phyloP scores from a whole-genome alignment of 2,888 invertebrate genomes.

The Trissoscelio sp. region DNA sequence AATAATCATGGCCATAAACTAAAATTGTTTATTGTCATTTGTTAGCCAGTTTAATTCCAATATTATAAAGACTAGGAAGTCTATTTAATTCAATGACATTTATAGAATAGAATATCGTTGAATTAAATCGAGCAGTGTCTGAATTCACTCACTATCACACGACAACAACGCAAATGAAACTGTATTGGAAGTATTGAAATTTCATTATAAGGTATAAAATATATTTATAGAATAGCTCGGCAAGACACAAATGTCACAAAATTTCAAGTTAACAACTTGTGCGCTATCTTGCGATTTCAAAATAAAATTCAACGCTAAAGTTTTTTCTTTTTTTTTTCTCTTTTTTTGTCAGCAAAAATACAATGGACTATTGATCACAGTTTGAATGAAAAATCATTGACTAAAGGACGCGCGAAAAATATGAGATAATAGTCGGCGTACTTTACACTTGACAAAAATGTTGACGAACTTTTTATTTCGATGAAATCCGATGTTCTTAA shows the following conservation, averaged over 20 bases:
- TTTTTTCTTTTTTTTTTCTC: too few species aligned
- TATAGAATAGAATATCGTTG: not conserved
- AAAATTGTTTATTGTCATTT: conserved; percentile 40
- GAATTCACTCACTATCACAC: not conserved
- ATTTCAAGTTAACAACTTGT: too few species aligned
- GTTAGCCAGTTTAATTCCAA: conserved; percentile 5
- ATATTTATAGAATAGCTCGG: not conserved
- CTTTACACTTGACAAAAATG: too few species aligned
- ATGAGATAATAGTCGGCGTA: too few species aligned
- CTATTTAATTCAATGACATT: conserved; percentile 11
- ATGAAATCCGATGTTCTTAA: too few species aligned
- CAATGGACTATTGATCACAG: too few species aligned
- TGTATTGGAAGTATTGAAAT: not conserved
- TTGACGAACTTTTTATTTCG: too few species aligned
- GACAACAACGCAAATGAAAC: not conserved
- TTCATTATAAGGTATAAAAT: not conserved
- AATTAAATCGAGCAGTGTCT: not conserved
- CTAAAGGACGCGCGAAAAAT: too few species aligned
- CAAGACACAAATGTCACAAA: not conserved
- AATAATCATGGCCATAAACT: conserved; percentile 40
- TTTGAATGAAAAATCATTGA: too few species aligned
- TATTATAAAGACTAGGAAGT: not conserved
- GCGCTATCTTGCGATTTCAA: too few species aligned
- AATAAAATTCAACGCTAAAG: too few species aligned
- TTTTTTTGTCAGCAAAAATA: too few species aligned